A percentile compares a stretch with the other conserved stretches of the same genome.
Conservation (phyloP, 2,797 vertebrate genomes). For the Anomalospiza imberbis region DNA sequence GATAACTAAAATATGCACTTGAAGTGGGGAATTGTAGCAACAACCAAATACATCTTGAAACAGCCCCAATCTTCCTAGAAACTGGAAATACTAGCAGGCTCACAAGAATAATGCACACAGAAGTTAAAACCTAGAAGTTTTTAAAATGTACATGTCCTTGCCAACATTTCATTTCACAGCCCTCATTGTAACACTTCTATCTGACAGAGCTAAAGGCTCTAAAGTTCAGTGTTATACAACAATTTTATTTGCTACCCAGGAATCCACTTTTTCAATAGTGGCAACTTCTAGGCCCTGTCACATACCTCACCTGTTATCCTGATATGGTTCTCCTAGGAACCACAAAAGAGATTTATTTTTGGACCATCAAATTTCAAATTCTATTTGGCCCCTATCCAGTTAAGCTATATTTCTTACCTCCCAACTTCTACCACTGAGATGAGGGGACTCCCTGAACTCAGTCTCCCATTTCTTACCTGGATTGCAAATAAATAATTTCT, state of each 20-base stretch:
- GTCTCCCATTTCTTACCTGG: background rate
- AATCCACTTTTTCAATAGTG: background rate
- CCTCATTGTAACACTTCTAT: background rate
- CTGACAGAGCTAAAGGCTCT: background rate
- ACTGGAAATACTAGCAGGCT: background rate
- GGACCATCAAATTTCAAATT: background rate
- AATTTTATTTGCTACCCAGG: background rate
- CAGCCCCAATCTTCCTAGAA: background rate
- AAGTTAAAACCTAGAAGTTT: background rate
- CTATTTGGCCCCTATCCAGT: background rate
- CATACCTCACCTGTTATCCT: background rate
- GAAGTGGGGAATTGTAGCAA: background rate
- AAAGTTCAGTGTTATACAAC: background rate
- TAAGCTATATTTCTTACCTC: background rate
- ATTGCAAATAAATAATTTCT: background rate
- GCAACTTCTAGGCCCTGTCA: background rate
- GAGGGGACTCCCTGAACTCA: background rate
- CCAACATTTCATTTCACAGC: background rate
- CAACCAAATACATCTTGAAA: background rate
- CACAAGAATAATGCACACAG: background rate
- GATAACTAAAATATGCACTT: background rate
- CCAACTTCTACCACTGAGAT: background rate
- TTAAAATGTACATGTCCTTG: accelerated
- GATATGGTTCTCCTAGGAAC: background rate
- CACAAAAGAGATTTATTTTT: background rate